Evolutionary conservation across 2,797 vertebrate genomes (phyloP), one percentile per base, ranked within the genome.

Genomic region (Uromys caudimaculatus): DNA sequence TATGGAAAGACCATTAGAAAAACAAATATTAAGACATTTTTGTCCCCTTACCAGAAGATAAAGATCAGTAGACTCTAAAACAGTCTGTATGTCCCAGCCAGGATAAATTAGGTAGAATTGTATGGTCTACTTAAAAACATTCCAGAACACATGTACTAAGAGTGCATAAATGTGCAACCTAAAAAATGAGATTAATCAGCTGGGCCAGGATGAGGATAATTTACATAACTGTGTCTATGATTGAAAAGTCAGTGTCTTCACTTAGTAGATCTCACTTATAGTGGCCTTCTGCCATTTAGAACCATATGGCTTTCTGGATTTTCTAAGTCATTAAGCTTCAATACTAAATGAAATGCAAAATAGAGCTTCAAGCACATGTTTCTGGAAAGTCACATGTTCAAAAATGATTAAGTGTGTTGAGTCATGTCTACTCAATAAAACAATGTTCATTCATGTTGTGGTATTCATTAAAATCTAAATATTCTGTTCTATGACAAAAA

Each of bases 121-220:
- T 52, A 10, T 75, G 60, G 91, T 50, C 32, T 93, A 32, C 56
- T 60, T 29, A 38, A 64, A 90, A 90, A 76, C 32, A 82, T 52
- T 93, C 7, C 35, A 94, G 32, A 87, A 84, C n/a, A 16, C 23
- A 62, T 69, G 69, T 93, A 60, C 91, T 88, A 84, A 73, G 94
- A 90, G 79, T 85, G 87, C 35, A 1, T 47, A 95, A 93, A 91
- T 76, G 67, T 10, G 81, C 14, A 12, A 71, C 91, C 82, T 97
- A 73, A 97, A 94, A 93, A 95, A 60, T 35, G 81, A 32, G 81
- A 77, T 75, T 64, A 82, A 96, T 54, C 52, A 60, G 90, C 3
- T 62, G 64, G 92, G 52, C 76, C 52, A 44, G 87, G 52, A 44
- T 50, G 7, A 87, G 81, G 73, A 95, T 19, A 64, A 19, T 96